A percentile compares a stretch with the other conserved stretches of the same genome.
Evolutionary conservation across 2,797 vertebrate genomes (phyloP).

Genomic region (Tangara arthus): DNA sequence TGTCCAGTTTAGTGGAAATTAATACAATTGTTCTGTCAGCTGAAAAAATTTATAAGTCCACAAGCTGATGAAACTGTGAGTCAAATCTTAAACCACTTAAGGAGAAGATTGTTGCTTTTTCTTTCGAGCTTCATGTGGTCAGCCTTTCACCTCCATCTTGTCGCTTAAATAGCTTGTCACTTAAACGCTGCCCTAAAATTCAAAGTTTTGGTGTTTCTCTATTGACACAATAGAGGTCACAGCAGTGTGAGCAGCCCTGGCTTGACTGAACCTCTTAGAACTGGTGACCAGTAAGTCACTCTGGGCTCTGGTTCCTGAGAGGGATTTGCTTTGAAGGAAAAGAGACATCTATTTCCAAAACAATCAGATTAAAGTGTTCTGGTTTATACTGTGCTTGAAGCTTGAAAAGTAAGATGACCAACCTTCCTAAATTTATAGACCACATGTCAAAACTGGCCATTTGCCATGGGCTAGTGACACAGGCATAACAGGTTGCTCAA

Average conservation of each 20-base stretch:
- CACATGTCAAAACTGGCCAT: not conserved
- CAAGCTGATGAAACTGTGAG: not conserved
- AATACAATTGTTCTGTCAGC: not conserved
- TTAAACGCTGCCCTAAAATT: not conserved
- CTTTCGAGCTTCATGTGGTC: not conserved
- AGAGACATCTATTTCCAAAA: not conserved
- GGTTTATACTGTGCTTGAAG: not conserved
- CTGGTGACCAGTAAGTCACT: not conserved
- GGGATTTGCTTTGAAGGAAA: not conserved
- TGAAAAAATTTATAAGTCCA: not conserved
- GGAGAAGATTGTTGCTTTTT: not conserved
- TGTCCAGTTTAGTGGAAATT: not conserved
- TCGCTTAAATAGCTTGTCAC: not conserved
- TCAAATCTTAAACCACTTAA: not conserved
- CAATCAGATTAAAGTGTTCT: not conserved
- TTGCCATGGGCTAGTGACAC: not conserved
- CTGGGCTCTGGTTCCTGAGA: not conserved
- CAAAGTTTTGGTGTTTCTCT: not conserved
- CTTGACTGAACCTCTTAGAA: not conserved
- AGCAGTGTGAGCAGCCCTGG: not conserved
- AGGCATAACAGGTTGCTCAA: not conserved
- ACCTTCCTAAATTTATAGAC: not conserved
- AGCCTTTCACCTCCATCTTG: not conserved
- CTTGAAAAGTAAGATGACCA: not conserved
- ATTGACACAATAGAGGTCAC: not conserved